Evolutionary conservation across 2,113 vertebrate genomes (phyloP).

Genomic region (Thryonomys swinderianus): DNA sequence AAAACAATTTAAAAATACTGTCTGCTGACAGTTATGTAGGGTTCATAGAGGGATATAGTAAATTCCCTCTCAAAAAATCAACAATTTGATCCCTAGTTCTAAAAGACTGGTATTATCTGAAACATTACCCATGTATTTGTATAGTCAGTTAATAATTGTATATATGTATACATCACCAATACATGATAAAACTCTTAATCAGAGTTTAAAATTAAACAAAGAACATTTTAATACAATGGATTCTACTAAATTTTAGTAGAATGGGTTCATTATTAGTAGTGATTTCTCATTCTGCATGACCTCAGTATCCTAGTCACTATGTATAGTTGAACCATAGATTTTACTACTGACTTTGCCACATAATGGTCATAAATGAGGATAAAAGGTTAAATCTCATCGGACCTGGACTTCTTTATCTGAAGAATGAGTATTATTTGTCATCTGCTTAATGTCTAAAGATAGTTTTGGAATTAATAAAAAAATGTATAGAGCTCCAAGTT

Average conservation of each 20-base stretch:
- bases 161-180: background rate
- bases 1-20: conserved; percentile 38
- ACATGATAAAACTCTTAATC: background rate
- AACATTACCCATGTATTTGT: background rate
- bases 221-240: background rate
- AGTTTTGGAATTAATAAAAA: conserved; percentile 49
- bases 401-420: conserved; percentile 37
- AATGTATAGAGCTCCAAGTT: conserved; percentile 14
- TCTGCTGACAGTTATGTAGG: background rate
- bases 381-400: conserved; percentile 21
- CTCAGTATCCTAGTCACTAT: background rate
- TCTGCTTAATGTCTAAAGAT: background rate
- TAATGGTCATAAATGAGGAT: conserved; percentile 32
- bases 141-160: background rate
- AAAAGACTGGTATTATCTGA: background rate
- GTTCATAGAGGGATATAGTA: background rate
- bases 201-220: conserved; percentile 41
- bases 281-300: conserved; percentile 6
- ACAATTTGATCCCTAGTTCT: background rate
- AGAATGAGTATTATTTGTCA: conserved; percentile 22
- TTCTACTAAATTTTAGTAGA: background rate
- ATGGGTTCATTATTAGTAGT: conserved; percentile 8
- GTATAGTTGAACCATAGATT: background rate
- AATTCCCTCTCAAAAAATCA: background rate
- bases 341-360: conserved; percentile 42